Base-by-base conservation (phyloP, 2,888 invertebrate species). In the Platypus cylindrus region DNA sequence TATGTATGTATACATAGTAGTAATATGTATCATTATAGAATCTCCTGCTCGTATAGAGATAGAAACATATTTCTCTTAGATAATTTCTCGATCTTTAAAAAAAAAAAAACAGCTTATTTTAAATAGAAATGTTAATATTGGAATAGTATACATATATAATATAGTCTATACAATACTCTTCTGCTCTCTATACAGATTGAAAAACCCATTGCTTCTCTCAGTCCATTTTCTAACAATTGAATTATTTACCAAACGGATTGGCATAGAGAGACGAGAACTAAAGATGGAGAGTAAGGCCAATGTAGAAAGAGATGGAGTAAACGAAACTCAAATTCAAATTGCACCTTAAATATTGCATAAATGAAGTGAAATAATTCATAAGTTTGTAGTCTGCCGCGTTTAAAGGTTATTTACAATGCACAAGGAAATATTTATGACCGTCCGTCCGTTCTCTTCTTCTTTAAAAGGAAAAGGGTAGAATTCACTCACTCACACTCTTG, bases 381-480 rank as follows among this genome's bases (percentile, higher is more conserved):
- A 63, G 59, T 60, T 58, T 60, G 59, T 61, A 62, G 60, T 59
- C 60, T 59, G 59, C 59, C 59, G 58, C 62, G 63, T 62, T 63
- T 63, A 62, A n/a, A 56, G 60, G 59, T 60, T 62, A 62, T 63
- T 61, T 61, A 62, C 62, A 61, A 62, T 63, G 67, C 66, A 67
- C 65, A 67, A 61, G 64, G 67, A 68, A 68, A 67, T 68, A 68
- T 68, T 68, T 66, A 68, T 67, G 65, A 60, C 56, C 53, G 52
- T 46, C 47, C 40, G 28, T n/a, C 48, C 36, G 33, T 51, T 50
- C 53, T 51, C 52, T 48, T 53, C 56, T n/a, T n/a, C n/a, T n/a
- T n/a, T n/a, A n/a, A n/a, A n/a, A n/a, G n/a, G n/a, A n/a, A n/a
- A n/a, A n/a, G n/a, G n/a, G n/a, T n/a, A n/a, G n/a, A n/a, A n/a